Percentiles rank a stretch among this genome's conserved stretches.
These are phyloP conservation scores for Ptychoptera contaminata DNA, from an alignment of 2,888 invertebrate genomes.

Conservation along the genomic window DNA sequence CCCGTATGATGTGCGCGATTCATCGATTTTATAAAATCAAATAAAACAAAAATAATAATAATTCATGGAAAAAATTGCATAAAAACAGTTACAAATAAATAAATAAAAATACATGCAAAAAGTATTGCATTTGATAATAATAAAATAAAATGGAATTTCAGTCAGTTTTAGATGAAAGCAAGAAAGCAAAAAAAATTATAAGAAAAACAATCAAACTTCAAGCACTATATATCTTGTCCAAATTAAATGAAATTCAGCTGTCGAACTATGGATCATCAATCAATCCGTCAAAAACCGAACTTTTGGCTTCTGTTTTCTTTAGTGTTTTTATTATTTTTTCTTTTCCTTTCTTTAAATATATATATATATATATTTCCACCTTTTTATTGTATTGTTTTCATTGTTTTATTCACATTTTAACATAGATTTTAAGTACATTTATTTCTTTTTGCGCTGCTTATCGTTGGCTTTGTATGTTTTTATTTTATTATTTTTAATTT, in stretches of 20 bases:
- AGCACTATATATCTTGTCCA: background rate
- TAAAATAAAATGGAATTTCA: slow-evolving; percentile 1
- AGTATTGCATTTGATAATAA: background rate
- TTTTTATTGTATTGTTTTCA: no score
- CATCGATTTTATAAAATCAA: background rate
- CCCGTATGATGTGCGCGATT: background rate
- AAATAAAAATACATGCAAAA: background rate
- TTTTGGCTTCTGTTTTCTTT: background rate
- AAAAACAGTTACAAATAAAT: background rate
- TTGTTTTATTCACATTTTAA: no score
- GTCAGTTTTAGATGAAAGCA: slow-evolving; percentile 2
- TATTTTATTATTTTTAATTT: no score
- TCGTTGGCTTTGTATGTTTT: no score
- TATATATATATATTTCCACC: no score
- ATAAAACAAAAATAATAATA: background rate
- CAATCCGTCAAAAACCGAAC: slow-evolving; percentile 13
- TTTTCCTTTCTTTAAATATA: no score
- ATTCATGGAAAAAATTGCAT: background rate
- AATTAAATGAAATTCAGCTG: slow-evolving; percentile 14
- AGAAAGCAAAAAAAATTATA: slow-evolving; percentile 7
- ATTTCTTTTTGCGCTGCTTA: no score
- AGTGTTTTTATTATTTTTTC: no score
- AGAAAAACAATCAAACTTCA: slow-evolving; percentile 1
- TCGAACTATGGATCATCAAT: slow-evolving; percentile 14
- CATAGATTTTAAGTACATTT: no score